Evolutionary conservation across 2,797 vertebrate genomes (phyloP).

Genomic region (Halcyon smyrnensis): DNA sequence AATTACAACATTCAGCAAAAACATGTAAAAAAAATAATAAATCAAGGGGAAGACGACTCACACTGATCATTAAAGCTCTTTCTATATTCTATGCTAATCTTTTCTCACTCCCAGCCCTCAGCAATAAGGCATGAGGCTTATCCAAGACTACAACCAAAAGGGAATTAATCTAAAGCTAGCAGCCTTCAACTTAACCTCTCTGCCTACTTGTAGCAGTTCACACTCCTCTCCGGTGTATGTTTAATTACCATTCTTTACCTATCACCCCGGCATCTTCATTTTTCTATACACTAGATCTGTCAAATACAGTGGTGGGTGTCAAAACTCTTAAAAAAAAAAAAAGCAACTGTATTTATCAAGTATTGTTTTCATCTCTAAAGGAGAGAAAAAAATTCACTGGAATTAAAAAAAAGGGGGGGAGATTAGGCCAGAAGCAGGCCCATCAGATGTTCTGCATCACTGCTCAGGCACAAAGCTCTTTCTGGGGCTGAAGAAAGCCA

Average conservation of each 20-base stretch:
- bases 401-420: not conserved
- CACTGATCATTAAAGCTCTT: not conserved
- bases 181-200: slow-evolving; percentile 17
- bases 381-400: not conserved
- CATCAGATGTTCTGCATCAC: slow-evolving; percentile 67
- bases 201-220: slow-evolving; percentile 15
- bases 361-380: not conserved
- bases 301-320: not conserved
- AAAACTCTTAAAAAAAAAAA: too few species aligned
- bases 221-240: not conserved
- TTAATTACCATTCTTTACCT: slow-evolving; percentile 10
- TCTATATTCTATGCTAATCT: not conserved
- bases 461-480: slow-evolving; percentile 62
- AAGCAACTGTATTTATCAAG: too few species aligned
- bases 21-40: not conserved
- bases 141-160: slow-evolving; percentile 27
- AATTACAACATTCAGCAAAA: not conserved
- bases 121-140: not conserved
- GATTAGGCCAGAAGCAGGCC: slow-evolving; percentile 23
- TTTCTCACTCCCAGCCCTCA: not conserved
- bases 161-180: slow-evolving; percentile 40
- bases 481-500: slow-evolving; percentile 47
- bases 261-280: not conserved
- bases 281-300: not conserved
- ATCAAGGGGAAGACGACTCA: not conserved